Evolutionary conservation across 2,113 vertebrate species (phyloP).

Genomic region (Plectropomus leopardus): DNA sequence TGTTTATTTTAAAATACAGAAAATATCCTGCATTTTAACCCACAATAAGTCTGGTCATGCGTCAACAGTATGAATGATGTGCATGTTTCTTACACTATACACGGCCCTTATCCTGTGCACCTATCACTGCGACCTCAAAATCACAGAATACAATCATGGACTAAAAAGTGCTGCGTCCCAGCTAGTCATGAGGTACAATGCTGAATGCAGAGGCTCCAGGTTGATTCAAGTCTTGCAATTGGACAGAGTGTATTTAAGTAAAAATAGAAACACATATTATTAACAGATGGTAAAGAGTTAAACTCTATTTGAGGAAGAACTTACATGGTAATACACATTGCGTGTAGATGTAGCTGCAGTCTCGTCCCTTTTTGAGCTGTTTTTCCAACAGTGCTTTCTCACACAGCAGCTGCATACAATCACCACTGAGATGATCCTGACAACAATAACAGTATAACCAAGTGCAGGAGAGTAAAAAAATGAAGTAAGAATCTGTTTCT

Average conservation of each 20-base stretch:
- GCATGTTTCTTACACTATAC: no score
- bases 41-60: no score
- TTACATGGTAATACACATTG: conserved; percentile 40
- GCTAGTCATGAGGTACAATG: no score
- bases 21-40: no score
- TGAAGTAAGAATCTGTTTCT: no score
- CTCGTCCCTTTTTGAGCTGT: conserved; percentile 11
- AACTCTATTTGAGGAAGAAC: conserved; percentile 1
- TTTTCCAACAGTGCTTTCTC: conserved; percentile 57
- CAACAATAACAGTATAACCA: background rate
- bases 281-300: background rate
- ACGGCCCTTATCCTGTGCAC: no score
- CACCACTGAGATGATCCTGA: rapidly evolving
- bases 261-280: background rate
- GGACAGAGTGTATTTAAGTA: background rate
- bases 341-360: background rate
- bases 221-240: conserved; percentile 33
- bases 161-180: no score
- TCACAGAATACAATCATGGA: no score
- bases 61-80: no score
- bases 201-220: background rate
- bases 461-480: no score
- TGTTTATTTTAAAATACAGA: no score
- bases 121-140: no score
- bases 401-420: conserved; percentile 37